Evolutionary conservation across 2,113 vertebrate genomes (phyloP), one percentile per base, ranked within the genome.

Genomic region (Sigmodon hispidus): DNA sequence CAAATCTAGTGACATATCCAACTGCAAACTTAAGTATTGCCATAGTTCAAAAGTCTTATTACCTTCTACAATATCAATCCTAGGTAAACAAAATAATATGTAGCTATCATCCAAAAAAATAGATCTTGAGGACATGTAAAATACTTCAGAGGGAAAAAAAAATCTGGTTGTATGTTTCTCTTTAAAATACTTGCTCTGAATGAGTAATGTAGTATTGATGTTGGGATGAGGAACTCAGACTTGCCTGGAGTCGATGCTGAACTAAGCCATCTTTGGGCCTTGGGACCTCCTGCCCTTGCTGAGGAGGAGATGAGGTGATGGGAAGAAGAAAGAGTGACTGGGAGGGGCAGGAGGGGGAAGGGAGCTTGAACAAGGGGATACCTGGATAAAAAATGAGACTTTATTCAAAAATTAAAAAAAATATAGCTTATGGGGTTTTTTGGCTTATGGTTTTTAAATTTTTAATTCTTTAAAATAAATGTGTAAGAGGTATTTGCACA

Each of bases 11-110:
- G 26, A 61, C 9, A 81, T 45, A 52, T 43, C 70, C 43, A 87
- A 21, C 50, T 89, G 31, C 40, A 50, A 40, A 69, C n/a, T 57
- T 93, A 5, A 2, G 15, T 43, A 85, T 79, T 77, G 7, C 94
- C 81, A 50, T 79, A 85, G 72, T 75, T 93, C 22, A 34, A 79
- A 86, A 15, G 83, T 61, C 15, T 40, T 92, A 90, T 57, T 81
- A 45, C 91, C 12, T 75, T 91, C 45, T 85, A 76, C 45, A 92
- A 93, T 75, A 89, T 31, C n/a, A 87, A 34, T 84, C 90, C 8
- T 40, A 80, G 57, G n/a, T 19, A 73, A 70, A 90, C n/a, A 95
- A 95, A 72, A 77, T 73, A 55, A 91, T 90, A 84, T 15, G 52
- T 21, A 94, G 31, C 50, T 61, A 63, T 29, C 15, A 59, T 45